Base-by-base conservation (phyloP, 1,140 invertebrate genomes). In the Meteorus sp. region DNA sequence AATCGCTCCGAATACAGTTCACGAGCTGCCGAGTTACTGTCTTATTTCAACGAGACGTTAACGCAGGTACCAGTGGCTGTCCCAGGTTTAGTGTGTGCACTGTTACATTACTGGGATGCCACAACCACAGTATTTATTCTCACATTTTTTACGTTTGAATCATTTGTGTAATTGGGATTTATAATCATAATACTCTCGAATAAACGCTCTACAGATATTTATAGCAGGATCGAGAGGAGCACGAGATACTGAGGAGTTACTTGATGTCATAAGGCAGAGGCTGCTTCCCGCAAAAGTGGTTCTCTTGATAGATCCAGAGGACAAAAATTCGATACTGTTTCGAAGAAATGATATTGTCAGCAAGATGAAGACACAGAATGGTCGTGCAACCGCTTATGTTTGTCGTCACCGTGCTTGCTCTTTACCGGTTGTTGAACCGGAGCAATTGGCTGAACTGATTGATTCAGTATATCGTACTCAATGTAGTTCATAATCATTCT, bases 351-450 rank as follows among this genome's bases (percentile, higher is more conserved):
- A 72, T 61, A 65, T 78, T 56, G 61, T 74, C 13, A 57, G 62
- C 13, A 75, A 76, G 37, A 77, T 82, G 71, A 80, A 77, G 45
- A 59, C 79, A 50, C 43, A 79, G 51, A 76, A 85, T 64, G 80
- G 76, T 73, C 59, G 82, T 54, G 85, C 91, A 1, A 87, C 88
- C 0, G 92, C 88, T 7, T 94, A 91, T 71, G 89, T 94, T 13
- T 95, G 93, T 74, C 85, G 88, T 39, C 86, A 91, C 67, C 87
- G 86, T 62, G 82, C 86, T 7, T 95, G 93, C 69, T 88, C 87
- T 1, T 78, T 93, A 59, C 92, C 92, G 2, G 86, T 93, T 13
- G 89, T 86, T 0, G 85, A 86, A 54, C 83, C 87, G 0, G 80
- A 84, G 8, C 84, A 89, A 33, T 79, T 94, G 11, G 84, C 84